Evolutionary conservation across 2,113 vertebrate species (phyloP).

Genomic region (Chamaea fasciata): DNA sequence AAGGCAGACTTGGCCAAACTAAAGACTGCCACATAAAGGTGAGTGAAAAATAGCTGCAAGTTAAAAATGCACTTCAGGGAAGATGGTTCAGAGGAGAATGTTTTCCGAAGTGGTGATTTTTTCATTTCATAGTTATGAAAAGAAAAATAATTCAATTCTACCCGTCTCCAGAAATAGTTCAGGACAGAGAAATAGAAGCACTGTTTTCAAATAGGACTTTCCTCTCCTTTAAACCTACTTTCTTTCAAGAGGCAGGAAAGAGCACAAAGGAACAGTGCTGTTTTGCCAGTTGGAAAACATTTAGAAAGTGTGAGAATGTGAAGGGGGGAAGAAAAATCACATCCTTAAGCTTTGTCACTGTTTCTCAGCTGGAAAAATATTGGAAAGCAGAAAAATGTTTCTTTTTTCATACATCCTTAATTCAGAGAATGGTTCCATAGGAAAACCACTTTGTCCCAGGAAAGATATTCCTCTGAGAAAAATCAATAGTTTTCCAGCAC

Average conservation of each 20-base stretch:
- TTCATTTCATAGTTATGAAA: neutral
- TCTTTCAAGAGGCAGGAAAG: neutral
- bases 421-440: neutral
- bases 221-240: neutral
- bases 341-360: constrained; percentile 1
- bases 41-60: neutral
- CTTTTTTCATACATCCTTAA: neutral
- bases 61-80: neutral
- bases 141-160: neutral
- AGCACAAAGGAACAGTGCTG: neutral
- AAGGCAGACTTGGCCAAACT: neutral
- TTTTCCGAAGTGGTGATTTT: neutral
- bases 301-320: constrained; percentile 21
- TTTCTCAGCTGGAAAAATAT: constrained; percentile 26
- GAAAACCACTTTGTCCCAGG: neutral
- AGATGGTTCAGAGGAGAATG: neutral
- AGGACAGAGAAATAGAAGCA: neutral
- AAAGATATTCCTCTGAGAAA: neutral
- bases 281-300: constrained; percentile 32
- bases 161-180: neutral
- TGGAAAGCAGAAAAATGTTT: neutral
- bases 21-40: neutral
- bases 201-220: constrained; percentile 3
- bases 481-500: neutral
- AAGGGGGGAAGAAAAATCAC: neutral